Evolutionary conservation across 2,888 invertebrate genomes (phyloP), one percentile per base, ranked within the genome.

Genomic region (Xylocampa areola): DNA sequence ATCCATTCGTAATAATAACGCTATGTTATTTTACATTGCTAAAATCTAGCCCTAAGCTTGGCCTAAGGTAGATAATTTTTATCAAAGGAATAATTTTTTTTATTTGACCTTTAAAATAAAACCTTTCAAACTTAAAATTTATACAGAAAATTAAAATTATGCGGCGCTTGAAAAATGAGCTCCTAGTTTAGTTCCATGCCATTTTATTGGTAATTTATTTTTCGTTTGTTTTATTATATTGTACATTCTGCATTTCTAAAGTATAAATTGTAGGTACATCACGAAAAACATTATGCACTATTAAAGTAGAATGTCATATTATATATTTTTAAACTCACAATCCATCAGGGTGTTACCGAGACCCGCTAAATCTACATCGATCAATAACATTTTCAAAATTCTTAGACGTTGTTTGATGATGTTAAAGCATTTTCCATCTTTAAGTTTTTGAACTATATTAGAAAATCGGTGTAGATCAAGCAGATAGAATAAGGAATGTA

Each of bases 401-500:
- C n/a, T n/a, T n/a, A n/a, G n/a, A n/a, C n/a, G n/a, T n/a, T n/a
- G n/a, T n/a, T n/a, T n/a, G n/a, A n/a, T n/a, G n/a, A n/a, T n/a
- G n/a, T n/a, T n/a, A n/a, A n/a, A n/a, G n/a, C n/a, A n/a, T n/a
- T n/a, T n/a, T n/a, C 21, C 2, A 21, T 4, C 5, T 21, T 21
- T 21, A 21, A 21, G 21, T 21, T 21, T 10, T 7, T 8, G 8
- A 8, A 1, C 25, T 25, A 8, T 10, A 25, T 10, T 25, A 25
- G 25, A n/a, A 3, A 35, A 55, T 50, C 25, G 32, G 41, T 37
- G 36, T 66, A 45, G 32, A 75, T 77, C 71, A 79, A 68, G 81
- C 49, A 45, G 33, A 8, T 35, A 33, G 33, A 33, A 37, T 23
- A 47, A 50, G 89, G 89, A 89, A 89, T 89, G 89, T 89, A 81